These are phyloP conservation scores for Phenacoccus solenopsis DNA, from an alignment of 1,140 invertebrate genomes.

Conservation along the genomic window DNA sequence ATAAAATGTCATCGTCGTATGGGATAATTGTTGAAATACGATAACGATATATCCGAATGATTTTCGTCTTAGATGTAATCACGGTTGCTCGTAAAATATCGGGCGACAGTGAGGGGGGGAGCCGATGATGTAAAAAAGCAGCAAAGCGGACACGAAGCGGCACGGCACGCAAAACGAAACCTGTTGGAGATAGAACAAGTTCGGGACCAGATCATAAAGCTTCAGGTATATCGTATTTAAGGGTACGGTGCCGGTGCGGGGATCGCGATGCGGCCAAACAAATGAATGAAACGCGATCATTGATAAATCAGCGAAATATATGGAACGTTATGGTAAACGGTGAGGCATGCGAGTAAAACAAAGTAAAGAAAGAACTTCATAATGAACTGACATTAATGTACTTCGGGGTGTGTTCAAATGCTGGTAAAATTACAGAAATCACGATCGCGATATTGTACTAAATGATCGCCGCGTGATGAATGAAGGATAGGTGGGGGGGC, in stretches of 20 bases:
- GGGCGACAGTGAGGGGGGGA: too few relatives aligned
- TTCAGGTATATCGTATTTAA: not conserved
- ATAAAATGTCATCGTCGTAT: not conserved
- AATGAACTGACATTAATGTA: constrained; percentile 3
- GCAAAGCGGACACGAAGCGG: not conserved
- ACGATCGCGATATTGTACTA: not conserved
- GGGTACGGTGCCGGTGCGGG: too few relatives aligned
- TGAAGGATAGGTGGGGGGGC: not conserved
- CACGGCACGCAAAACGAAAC: not conserved
- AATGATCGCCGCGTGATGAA: not conserved
- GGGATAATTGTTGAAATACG: not conserved
- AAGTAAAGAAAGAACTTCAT: not conserved
- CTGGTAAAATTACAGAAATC: constrained; percentile 2
- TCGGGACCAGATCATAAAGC: not conserved
- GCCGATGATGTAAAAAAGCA: too few relatives aligned
- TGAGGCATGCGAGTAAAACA: not conserved
- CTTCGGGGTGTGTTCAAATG: not conserved
- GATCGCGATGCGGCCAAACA: too few relatives aligned
- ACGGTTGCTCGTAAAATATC: too few relatives aligned
- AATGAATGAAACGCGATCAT: not conserved
- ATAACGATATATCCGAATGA: too few relatives aligned
- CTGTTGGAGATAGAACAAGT: not conserved
- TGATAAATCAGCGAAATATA: not conserved
- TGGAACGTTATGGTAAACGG: not conserved
- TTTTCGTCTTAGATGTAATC: too few relatives aligned